Evolutionary conservation across 2,888 invertebrate genomes (phyloP), one percentile per base, ranked within the genome.

Genomic region (Napeogenes inachia): DNA sequence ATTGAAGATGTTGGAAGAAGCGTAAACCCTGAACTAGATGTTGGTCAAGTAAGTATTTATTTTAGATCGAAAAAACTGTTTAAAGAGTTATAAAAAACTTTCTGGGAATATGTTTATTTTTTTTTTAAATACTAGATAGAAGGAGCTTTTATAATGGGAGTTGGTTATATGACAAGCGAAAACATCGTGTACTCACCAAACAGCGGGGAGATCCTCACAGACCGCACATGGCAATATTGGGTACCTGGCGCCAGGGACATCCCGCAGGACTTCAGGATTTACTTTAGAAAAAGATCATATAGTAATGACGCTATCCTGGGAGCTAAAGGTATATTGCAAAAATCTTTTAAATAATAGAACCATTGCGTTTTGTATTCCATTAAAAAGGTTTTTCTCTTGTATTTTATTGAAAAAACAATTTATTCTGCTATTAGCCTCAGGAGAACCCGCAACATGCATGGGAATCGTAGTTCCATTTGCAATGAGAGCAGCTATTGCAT

Each of bases 171-270:
- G 91, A 93, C 94, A 0, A 88, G 85, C 0, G 95, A 96, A 75
- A 91, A 93, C 63, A 75, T 95, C 57, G 83, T 92, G 0, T 93
- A 91, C 62, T 91, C 93, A 68, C 82, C 88, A 2, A 73, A 82
- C 10, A 92, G 92, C 0, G 95, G 95, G 0, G 86, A 91, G 67
- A 76, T 94, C 4, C 81, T 93, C 32, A 94, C 95, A 0, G 91
- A 93, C 71, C 91, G 94, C 62, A 94, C 95, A 13, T 96, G 95
- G 95, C 93, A 91, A 68, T 94, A 94, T 72, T 93, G 93, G 74
- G 91, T 92, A 0, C 94, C 94, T 0, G 93, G 93, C 13, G 91
- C 91, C 0, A 93, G 93, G 72, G 95, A 95, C 71, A 94, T 94
- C 70, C 94, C 94, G 0, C 85, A 92, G 38, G 93, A 94, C 79